Percentiles rank a stretch among this genome's conserved stretches.
These are phyloP conservation scores for Gymnoscopelus braueri DNA, from an alignment of 2,797 vertebrate species.

Conservation along the genomic window DNA sequence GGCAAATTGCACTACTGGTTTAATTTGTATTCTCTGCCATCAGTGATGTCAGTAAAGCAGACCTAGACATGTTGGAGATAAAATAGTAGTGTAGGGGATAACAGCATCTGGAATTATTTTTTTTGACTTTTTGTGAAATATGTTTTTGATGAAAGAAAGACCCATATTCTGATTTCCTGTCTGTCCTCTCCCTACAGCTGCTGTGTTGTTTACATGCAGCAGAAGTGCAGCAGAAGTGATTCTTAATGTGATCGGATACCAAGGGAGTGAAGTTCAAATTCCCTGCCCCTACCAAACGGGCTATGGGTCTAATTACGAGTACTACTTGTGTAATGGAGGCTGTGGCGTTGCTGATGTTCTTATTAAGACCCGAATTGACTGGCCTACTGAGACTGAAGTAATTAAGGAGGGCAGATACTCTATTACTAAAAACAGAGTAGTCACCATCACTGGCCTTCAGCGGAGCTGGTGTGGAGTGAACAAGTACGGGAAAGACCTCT, in stretches of 20 bases:
- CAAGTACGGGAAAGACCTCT: constrained; percentile 4
- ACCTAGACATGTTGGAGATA: too few relatives aligned
- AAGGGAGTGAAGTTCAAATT: constrained; percentile 17
- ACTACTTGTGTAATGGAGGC: constrained; percentile 62
- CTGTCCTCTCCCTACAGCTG: constrained; percentile 31
- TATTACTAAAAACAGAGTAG: neutral
- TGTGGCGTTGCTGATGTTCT: constrained; percentile 37
- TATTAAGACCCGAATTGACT: neutral
- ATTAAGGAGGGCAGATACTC: constrained; percentile 22
- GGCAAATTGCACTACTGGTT: too few relatives aligned
- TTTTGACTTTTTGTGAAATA: neutral
- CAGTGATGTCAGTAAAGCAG: too few relatives aligned
- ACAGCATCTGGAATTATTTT: too few relatives aligned
- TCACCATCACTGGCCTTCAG: constrained; percentile 32
- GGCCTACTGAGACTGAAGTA: constrained; percentile 8
- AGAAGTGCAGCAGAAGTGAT: neutral
- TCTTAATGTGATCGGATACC: constrained; percentile 35
- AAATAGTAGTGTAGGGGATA: too few relatives aligned
- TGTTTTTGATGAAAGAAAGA: neutral
- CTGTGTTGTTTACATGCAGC: constrained; percentile 3
- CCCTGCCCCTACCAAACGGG: neutral
- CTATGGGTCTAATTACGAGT: constrained; percentile 41
- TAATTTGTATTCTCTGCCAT: too few relatives aligned
- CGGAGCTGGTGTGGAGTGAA: constrained; percentile 45
- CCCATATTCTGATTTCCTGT: neutral